phyloP scores from a whole-genome alignment of 2,113 vertebrate genomes.

The Balaeniceps rex region DNA sequence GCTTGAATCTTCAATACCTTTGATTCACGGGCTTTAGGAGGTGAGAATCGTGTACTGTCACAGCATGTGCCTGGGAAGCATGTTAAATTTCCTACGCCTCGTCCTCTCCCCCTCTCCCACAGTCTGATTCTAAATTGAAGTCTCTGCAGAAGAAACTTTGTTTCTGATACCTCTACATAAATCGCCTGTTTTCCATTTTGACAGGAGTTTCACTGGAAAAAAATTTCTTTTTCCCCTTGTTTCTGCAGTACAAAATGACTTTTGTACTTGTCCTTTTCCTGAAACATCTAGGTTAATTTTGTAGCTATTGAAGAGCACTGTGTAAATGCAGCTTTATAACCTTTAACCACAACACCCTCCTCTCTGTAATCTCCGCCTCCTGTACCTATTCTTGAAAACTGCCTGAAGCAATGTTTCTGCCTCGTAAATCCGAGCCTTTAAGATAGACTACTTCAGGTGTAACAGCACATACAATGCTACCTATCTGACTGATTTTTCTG shows the following conservation, averaged over 20 bases:
- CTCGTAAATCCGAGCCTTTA: slow-evolving; percentile 17
- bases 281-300: slow-evolving; percentile 53
- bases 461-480: no score
- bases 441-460: no score
- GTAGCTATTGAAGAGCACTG: neutral
- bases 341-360: slow-evolving; percentile 10
- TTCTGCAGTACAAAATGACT: neutral
- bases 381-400: slow-evolving; percentile 35
- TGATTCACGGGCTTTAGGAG: slow-evolving; percentile 54
- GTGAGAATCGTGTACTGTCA: slow-evolving; percentile 50
- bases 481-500: neutral
- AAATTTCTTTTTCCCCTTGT: neutral
- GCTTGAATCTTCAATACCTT: slow-evolving; percentile 38
- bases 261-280: slow-evolving; percentile 11
- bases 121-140: slow-evolving; percentile 45
- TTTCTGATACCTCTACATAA: neutral
- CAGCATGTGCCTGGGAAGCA: slow-evolving; percentile 40
- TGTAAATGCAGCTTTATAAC: slow-evolving; percentile 20
- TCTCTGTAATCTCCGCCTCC: neutral
- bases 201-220: neutral
- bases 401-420: slow-evolving; percentile 10
- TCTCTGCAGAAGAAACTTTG: slow-evolving; percentile 26
- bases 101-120: neutral
- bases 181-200: neutral
- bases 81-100: slow-evolving; percentile 20